Conservation (phyloP, 2,888 invertebrate genomes). For the Harmothoe impar region DNA sequence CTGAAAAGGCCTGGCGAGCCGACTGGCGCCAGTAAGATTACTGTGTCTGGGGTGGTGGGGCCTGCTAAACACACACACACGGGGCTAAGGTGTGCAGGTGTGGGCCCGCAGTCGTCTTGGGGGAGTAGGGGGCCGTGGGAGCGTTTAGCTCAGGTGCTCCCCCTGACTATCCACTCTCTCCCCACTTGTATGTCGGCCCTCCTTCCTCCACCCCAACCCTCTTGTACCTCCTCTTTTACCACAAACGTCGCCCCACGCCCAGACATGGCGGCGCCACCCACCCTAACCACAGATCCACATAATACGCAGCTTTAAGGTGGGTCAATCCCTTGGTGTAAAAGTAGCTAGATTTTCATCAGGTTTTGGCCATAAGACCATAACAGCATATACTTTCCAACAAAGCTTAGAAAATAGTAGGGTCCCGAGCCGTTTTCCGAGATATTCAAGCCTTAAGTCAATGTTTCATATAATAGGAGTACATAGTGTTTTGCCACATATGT, state of each 20-base stretch:
- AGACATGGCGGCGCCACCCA: slow-evolving; percentile 4
- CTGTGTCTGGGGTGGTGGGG: slow-evolving; percentile 34
- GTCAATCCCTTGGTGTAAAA: too few species aligned
- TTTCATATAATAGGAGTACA: too few species aligned
- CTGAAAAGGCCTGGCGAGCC: slow-evolving; percentile 37
- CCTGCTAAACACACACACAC: slow-evolving; percentile 45
- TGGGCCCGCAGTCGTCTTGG: slow-evolving; percentile 11
- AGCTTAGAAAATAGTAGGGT: too few species aligned
- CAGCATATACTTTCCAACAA: too few species aligned
- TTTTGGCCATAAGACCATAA: too few species aligned
- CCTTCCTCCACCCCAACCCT: too few species aligned
- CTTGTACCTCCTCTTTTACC: not conserved
- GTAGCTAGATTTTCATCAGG: too few species aligned
- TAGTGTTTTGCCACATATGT: too few species aligned
- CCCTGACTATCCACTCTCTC: not conserved
- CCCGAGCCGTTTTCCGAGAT: too few species aligned
- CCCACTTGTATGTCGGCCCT: not conserved
- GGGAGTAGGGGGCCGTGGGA: not conserved
- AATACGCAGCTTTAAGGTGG: not conserved
- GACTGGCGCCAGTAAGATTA: slow-evolving; percentile 52
- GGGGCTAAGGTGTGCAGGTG: slow-evolving; percentile 41
- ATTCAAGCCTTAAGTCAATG: too few species aligned
- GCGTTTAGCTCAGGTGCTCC: not conserved
- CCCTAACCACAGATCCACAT: not conserved
- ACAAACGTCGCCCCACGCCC: not conserved